Evolutionary conservation across 2,888 invertebrate species (phyloP), one percentile per base, ranked within the genome.

Genomic region (Trachelus troglodyta): DNA sequence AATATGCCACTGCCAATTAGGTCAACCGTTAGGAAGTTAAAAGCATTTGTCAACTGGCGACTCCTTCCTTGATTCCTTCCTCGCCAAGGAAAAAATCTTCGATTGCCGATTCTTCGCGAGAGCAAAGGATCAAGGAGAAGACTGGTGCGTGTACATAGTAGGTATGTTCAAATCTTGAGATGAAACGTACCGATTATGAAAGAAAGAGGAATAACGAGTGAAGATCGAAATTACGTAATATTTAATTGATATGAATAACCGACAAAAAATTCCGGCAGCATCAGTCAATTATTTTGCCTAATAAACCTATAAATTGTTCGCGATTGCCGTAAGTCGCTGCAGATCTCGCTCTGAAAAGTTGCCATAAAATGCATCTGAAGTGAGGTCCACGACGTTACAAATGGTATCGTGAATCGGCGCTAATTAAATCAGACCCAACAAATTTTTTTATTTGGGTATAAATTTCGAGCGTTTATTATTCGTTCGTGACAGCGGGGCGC

Each of bases 1-100:
- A 86, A 83, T 83, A 81, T 78, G 85, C 85, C 87, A 88, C 86
- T 81, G 88, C 88, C 88, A 89, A 88, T 89, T 88, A 89, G n/a
- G 23, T 6, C 15, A 40, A 6, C 6, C 40, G 6, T 15, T 37
- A 4, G 15, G 12, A 12, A 15, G 37, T 37, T 37, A 35, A 35
- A 37, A 37, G 4, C 37, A 15, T 37, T 37, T 37, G 15, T 37
- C 3, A 12, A 35, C 12, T 12, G 35, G 1, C 35, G 12, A 3
- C 12, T 12, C 3, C 35, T 35, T 35, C 12, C 12, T 35, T 35
- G 35, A 35, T 0, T 34, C 9, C 9, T 35, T 11, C 35, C 11
- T 35, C 35, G 3, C 11, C 35, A 12, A 3, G 3, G 35, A 40
- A 12, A 4, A 40, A 40, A 4, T 40, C 4, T 15, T 15, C 15